Conservation (phyloP, 1,140 invertebrate genomes). For the Bombus consobrinus region DNA sequence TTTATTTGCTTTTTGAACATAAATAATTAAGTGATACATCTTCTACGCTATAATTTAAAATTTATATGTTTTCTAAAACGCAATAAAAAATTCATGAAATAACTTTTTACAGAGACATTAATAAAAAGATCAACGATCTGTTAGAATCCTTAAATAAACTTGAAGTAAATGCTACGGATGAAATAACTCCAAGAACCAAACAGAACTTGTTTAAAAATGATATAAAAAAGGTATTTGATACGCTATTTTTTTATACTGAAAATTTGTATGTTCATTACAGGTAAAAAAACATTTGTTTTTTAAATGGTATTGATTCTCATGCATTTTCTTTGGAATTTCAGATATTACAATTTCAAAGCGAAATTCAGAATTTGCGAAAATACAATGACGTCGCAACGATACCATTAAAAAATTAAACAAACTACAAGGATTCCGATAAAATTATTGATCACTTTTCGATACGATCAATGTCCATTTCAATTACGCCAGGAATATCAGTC, state of each 20-base stretch:
- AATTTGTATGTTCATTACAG: neutral
- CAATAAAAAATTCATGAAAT: neutral
- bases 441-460: neutral
- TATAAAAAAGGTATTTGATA: constrained; percentile 66
- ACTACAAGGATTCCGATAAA: neutral
- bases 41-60: neutral
- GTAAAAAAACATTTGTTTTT: neutral
- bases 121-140: constrained; percentile 63
- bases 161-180: constrained; percentile 40
- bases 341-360: constrained; percentile 61
- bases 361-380: constrained; percentile 61
- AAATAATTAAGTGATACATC: constrained; percentile 45
- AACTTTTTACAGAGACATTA: constrained; percentile 66
- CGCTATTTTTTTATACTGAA: neutral
- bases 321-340: constrained; percentile 50
- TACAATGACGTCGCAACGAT: constrained; percentile 47
- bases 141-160: constrained; percentile 58
- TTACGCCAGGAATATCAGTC: constrained; percentile 61
- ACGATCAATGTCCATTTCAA: neutral
- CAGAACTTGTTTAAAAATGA: constrained; percentile 60
- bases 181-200: constrained; percentile 52
- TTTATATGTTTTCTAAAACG: neutral
- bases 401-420: constrained; percentile 13
- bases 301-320: neutral
- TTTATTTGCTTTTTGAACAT: no score